Percentiles rank a stretch among this genome's conserved stretches.
These are phyloP conservation scores for Habropoda laboriosa DNA, from an alignment of 1,140 invertebrate genomes.

Conservation along the genomic window DNA sequence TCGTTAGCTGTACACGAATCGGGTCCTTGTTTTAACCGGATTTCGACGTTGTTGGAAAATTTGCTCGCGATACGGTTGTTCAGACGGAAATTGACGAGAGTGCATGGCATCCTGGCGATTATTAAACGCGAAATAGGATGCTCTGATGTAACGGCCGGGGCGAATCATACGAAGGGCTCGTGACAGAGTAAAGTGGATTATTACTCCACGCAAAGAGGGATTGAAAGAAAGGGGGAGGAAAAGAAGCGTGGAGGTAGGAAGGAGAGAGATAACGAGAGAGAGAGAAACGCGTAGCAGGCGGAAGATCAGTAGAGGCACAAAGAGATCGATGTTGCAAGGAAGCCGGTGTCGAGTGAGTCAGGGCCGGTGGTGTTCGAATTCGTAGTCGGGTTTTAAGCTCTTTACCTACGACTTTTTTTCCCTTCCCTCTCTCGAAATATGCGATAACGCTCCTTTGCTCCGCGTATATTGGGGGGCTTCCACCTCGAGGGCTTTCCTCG, in stretches of 20 bases:
- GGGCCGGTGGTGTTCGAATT: constrained; percentile 37
- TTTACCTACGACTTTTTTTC: constrained; percentile 12
- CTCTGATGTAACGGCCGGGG: constrained; percentile 17
- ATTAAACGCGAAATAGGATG: constrained; percentile 32
- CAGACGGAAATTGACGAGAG: not conserved
- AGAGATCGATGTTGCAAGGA: not conserved
- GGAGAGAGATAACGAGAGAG: constrained; percentile 21
- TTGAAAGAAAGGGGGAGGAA: not conserved
- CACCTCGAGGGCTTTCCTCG: constrained; percentile 54
- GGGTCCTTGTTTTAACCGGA: constrained; percentile 35
- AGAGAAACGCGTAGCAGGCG: not conserved
- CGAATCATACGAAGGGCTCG: constrained; percentile 19
- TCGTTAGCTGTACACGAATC: not conserved
- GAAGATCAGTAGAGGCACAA: not conserved
- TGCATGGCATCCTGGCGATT: not conserved
- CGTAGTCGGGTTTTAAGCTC: constrained; percentile 35
- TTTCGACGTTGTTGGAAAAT: not conserved
- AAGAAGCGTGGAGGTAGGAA: constrained; percentile 17
- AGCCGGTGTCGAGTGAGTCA: constrained; percentile 10
- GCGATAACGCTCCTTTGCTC: constrained; percentile 40
- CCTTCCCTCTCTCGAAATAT: constrained; percentile 30
- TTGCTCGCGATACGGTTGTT: not conserved
- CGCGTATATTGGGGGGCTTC: constrained; percentile 26
- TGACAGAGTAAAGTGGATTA: constrained; percentile 47
- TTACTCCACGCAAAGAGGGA: not conserved